These are phyloP conservation scores for Anoplolepis gracilipes DNA, from an alignment of 1,140 invertebrate genomes.

Conservation along the genomic window DNA sequence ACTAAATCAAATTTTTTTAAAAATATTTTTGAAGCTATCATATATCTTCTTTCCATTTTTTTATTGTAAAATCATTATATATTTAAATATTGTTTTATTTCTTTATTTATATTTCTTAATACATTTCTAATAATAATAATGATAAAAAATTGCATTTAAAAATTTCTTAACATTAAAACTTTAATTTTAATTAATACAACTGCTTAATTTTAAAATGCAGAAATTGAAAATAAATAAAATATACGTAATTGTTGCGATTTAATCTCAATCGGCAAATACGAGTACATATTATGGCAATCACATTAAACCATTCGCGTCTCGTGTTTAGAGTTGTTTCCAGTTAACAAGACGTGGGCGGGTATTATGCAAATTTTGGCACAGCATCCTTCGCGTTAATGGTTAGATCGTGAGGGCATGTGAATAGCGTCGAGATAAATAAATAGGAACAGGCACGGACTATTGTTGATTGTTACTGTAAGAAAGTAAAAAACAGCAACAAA, in stretches of 20 bases:
- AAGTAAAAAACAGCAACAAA: background rate
- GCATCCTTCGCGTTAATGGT: constrained; percentile 35
- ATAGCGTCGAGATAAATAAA: constrained; percentile 37
- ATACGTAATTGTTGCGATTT: background rate
- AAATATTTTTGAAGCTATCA: no score
- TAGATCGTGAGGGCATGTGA: constrained; percentile 16
- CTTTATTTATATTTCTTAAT: constrained; percentile 3
- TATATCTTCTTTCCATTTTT: no score
- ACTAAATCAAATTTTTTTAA: no score
- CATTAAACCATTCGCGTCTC: constrained; percentile 23
- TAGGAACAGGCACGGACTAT: background rate
- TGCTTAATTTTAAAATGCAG: background rate
- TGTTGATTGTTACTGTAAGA: background rate
- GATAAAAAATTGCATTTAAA: background rate
- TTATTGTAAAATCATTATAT: no score
- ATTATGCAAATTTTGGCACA: constrained; percentile 40
- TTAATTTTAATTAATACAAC: background rate
- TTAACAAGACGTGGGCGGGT: constrained; percentile 31
- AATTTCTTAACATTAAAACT: background rate
- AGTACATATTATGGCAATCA: background rate
- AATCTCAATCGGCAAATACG: background rate
- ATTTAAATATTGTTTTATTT: background rate
- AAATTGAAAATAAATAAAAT: background rate
- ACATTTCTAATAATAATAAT: background rate
- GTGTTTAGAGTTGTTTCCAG: constrained; percentile 33